Evolutionary conservation across 2,113 vertebrate genomes (phyloP).

Genomic region (Gambusia holbrooki): DNA sequence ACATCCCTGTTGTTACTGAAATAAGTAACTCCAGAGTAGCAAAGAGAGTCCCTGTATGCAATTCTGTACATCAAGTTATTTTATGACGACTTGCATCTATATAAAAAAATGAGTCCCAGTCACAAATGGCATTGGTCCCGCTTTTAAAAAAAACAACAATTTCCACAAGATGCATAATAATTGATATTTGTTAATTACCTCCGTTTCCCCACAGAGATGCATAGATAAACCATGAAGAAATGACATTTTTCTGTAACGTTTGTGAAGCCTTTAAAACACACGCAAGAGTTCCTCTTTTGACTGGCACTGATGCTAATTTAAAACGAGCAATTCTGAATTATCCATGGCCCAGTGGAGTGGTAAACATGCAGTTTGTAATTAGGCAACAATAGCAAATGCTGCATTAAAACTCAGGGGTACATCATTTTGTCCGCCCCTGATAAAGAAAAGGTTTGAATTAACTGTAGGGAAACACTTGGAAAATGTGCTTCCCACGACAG

Average conservation of each 20-base stretch:
- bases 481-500: conserved; percentile 41
- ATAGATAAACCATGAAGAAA: conserved; percentile 9
- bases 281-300: conserved; percentile 26
- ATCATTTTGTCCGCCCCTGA: conserved; percentile 58
- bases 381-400: conserved; percentile 58
- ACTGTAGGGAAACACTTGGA: conserved; percentile 40
- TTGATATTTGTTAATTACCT: conserved; percentile 21
- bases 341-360: conserved; percentile 65
- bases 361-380: conserved; percentile 75
- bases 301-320: conserved; percentile 59
- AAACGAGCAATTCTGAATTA: conserved; percentile 64
- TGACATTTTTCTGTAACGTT: conserved; percentile 27
- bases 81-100: background rate
- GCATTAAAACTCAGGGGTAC: conserved; percentile 60
- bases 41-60: no score
- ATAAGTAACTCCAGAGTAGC: background rate
- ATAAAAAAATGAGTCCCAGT: background rate
- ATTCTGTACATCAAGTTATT: no score
- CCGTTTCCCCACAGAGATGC: background rate
- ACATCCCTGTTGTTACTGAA: background rate
- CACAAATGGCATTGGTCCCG: background rate
- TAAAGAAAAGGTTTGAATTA: conserved; percentile 68
- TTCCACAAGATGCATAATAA: background rate
- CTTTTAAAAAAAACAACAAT: background rate
- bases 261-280: conserved; percentile 27